Evolutionary conservation across 2,113 vertebrate genomes (phyloP).

Genomic region (Pluvialis apricaria): DNA sequence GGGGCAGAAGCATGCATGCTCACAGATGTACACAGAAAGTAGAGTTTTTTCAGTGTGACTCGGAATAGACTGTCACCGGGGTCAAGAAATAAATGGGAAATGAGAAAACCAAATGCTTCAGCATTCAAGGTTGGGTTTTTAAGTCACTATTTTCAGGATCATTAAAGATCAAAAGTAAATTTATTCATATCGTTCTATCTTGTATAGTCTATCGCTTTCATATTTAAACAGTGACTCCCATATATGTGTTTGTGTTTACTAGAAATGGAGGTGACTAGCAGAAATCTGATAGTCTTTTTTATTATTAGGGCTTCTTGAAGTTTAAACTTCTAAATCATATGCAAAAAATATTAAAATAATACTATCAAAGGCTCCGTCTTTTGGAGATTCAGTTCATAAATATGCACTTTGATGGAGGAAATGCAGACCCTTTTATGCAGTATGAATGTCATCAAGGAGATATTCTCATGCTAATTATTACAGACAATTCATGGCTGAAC

Average conservation of each 20-base stretch:
- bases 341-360: conserved; percentile 69
- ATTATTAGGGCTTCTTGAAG: conserved; percentile 47
- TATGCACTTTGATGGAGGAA: conserved; percentile 71
- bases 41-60: background rate
- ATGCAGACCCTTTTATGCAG: conserved; percentile 63
- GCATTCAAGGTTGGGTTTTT: background rate
- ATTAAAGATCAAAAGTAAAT: conserved; percentile 33
- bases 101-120: background rate
- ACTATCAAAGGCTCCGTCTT: conserved; percentile 47
- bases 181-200: background rate
- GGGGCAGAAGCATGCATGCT: rapidly evolving
- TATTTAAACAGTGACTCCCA: conserved; percentile 3
- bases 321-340: conserved; percentile 47
- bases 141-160: background rate
- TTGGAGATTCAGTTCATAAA: conserved; percentile 63
- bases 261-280: background rate
- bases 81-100: background rate
- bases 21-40: rapidly evolving
- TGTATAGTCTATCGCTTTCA: background rate
- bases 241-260: conserved; percentile 46
- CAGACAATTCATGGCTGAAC: conserved; percentile 65
- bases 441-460: conserved; percentile 73
- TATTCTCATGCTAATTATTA: conserved; percentile 75
- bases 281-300: conserved; percentile 30
- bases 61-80: background rate